Conservation (phyloP, 2,113 vertebrate genomes). For the Ondatra zibethicus region DNA sequence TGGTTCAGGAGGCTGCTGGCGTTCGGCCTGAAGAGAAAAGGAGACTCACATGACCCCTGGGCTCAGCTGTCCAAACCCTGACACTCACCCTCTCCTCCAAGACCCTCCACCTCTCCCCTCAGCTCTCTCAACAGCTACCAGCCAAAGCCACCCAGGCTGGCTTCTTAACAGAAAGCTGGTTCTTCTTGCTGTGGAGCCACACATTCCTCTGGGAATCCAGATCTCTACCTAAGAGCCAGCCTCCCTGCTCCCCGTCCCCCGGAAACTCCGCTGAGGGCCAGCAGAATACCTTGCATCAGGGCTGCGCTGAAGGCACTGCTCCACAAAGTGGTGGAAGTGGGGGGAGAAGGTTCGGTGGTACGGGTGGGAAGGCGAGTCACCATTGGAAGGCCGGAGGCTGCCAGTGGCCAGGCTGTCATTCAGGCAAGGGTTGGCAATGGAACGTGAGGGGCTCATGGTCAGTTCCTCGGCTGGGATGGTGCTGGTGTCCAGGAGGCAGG, state of each 20-base stretch:
- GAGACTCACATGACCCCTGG: not conserved
- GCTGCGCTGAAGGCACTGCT: conserved; percentile 95
- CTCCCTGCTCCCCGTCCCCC: not conserved
- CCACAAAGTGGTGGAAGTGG: conserved; percentile 96
- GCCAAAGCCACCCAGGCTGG: not conserved
- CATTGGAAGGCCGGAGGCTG: conserved; percentile 90
- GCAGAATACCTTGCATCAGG: conserved; percentile 91
- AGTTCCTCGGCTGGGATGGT: conserved; percentile 97
- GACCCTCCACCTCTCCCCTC: not conserved
- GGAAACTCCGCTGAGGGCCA: not conserved
- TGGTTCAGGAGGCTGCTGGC: conserved; percentile 93
- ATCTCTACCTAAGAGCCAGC: not conserved
- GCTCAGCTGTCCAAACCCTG: not conserved
- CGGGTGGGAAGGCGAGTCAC: conserved; percentile 92
- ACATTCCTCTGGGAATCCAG: not conserved
- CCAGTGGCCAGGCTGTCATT: conserved; percentile 88
- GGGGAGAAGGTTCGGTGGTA: conserved; percentile 96
- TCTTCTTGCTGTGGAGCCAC: not conserved
- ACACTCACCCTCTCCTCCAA: not conserved
- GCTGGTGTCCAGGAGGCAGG: conserved; percentile 96
- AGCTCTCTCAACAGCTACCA: not conserved
- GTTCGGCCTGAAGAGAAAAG: conserved; percentile 90
- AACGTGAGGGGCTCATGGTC: conserved; percentile 93
- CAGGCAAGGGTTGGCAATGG: conserved; percentile 90
- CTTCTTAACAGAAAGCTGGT: not conserved